Percentiles rank a stretch among this genome's conserved stretches.
phyloP scores from a whole-genome alignment of 2,113 vertebrate species.

The Microcebus griseorufus region DNA sequence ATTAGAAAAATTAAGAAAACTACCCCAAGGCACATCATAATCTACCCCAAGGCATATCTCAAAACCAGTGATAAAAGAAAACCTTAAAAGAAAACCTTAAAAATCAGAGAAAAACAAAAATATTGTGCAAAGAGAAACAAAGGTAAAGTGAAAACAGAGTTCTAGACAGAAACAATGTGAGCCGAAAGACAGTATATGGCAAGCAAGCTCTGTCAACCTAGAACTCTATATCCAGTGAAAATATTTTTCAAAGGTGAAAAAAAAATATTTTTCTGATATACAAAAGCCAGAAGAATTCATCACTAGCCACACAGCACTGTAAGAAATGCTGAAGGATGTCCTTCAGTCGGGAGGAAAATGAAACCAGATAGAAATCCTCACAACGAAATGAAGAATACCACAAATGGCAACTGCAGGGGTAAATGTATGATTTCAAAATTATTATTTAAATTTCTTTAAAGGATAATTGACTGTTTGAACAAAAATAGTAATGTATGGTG shows the following conservation, averaged over 20 bases:
- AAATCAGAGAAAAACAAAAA: neutral
- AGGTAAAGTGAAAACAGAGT: slow-evolving; percentile 7
- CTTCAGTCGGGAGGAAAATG: neutral
- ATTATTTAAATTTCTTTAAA: slow-evolving; percentile 31
- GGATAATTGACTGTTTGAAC: neutral
- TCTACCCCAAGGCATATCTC: neutral
- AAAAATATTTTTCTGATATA: neutral
- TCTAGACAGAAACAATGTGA: neutral
- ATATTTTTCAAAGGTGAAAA: slow-evolving; percentile 1
- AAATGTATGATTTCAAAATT: neutral
- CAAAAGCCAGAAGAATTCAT: neutral
- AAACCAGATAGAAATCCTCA: neutral
- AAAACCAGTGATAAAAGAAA: slow-evolving; percentile 17
- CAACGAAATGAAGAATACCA: slow-evolving; percentile 3
- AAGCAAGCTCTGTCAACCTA: slow-evolving; percentile 34
- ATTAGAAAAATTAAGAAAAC: slow-evolving; percentile 31
- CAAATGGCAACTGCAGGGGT: neutral
- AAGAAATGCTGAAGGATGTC: slow-evolving; percentile 14
- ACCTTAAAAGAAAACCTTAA: slow-evolving; percentile 18
- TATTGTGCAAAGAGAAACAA: neutral
- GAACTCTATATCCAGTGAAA: slow-evolving; percentile 37
- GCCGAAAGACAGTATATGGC: neutral
- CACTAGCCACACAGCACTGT: neutral
- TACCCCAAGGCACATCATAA: neutral
- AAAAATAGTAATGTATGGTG: neutral